Conservation (phyloP, 2,113 vertebrate species). For the Aptenodytes patagonicus region DNA sequence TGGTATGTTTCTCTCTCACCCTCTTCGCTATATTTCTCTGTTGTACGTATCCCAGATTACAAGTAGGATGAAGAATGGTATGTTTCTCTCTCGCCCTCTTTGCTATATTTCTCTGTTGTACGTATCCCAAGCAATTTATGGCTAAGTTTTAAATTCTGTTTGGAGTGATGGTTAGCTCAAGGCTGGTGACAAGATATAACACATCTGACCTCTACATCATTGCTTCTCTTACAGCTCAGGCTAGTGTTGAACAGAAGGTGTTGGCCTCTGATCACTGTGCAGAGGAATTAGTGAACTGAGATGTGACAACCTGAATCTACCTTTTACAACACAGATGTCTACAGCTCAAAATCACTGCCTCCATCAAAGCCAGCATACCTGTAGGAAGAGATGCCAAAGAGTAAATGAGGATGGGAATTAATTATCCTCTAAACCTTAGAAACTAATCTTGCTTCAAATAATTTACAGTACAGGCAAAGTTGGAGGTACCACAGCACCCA, state of each 20-base stretch:
- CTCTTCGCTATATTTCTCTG: background rate
- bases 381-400: background rate
- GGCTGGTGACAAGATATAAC: background rate
- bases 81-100: background rate
- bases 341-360: background rate
- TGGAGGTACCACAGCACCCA: background rate
- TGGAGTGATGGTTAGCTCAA: background rate
- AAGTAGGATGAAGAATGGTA: background rate
- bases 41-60: background rate
- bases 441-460: background rate
- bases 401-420: background rate
- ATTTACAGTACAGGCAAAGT: background rate
- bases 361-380: background rate
- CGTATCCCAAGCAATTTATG: background rate
- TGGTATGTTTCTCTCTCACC: background rate
- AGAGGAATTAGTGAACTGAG: background rate
- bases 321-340: background rate
- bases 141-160: background rate
- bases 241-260: background rate
- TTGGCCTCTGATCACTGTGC: background rate
- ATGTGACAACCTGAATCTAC: background rate
- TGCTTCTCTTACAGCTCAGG: background rate
- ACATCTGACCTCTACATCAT: background rate
- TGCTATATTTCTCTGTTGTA: background rate
- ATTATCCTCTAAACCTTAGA: background rate